These are phyloP conservation scores for Diadophis punctatus DNA, from an alignment of 2,113 vertebrate genomes.

Conservation along the genomic window DNA sequence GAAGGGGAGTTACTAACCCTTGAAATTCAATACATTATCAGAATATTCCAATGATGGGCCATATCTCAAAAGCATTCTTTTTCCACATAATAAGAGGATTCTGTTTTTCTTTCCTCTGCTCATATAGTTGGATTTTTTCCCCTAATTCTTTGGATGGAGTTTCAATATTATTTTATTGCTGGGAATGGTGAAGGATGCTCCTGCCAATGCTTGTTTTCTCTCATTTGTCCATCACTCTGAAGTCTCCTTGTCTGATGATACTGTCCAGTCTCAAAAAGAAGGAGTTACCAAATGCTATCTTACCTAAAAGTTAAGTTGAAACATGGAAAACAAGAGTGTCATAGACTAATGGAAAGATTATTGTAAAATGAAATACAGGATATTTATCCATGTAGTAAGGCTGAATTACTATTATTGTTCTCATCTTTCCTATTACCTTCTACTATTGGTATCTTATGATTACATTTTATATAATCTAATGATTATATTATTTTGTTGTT, in stretches of 20 bases:
- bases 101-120: neutral
- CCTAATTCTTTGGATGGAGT: neutral
- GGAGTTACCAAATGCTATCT: too few species aligned
- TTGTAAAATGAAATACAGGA: too few species aligned
- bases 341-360: too few species aligned
- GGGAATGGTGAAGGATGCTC: neutral
- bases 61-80: neutral
- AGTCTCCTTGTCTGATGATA: neutral
- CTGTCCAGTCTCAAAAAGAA: neutral
- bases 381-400: too few species aligned
- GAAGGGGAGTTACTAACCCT: neutral
- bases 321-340: too few species aligned
- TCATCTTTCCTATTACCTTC: too few species aligned
- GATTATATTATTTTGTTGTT: too few species aligned
- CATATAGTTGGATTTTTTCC: neutral
- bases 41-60: neutral
- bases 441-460: too few species aligned
- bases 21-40: neutral
- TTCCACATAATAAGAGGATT: neutral
- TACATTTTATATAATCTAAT: too few species aligned
- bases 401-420: too few species aligned
- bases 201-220: neutral
- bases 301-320: neutral
- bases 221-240: neutral
- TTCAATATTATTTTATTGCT: neutral